Percentiles rank a stretch among this genome's conserved stretches.
phyloP scores from a whole-genome alignment of 2,888 invertebrate genomes.

The Mythimna lalbum region DNA sequence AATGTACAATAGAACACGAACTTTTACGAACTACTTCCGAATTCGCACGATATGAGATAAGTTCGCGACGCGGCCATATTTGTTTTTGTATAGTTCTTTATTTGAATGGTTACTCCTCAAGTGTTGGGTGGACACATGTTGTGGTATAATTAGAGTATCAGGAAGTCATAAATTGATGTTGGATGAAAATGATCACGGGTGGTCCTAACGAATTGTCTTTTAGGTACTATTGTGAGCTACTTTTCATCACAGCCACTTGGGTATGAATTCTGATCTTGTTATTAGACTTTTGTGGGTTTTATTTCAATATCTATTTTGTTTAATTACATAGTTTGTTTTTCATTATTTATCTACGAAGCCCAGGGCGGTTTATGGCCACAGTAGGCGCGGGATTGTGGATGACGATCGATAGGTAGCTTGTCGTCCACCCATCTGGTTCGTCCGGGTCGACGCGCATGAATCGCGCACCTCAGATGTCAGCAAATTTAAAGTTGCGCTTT shows the following conservation, averaged over 20 bases:
- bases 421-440: too few relatives aligned
- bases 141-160: conserved; percentile 7
- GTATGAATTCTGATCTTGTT: background rate
- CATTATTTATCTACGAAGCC: too few relatives aligned
- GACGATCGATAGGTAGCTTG: too few relatives aligned
- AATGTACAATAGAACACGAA: conserved; percentile 24
- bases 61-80: conserved; percentile 28
- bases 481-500: too few relatives aligned
- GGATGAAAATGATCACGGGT: conserved; percentile 6
- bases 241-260: background rate
- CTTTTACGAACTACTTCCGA: conserved; percentile 38
- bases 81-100: conserved; percentile 28
- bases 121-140: conserved; percentile 26
- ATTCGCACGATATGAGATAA: conserved; percentile 39
- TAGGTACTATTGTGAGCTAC: background rate
- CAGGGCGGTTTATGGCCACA: too few relatives aligned
- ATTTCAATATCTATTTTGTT: too few relatives aligned
- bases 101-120: conserved; percentile 13
- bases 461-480: too few relatives aligned
- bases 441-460: too few relatives aligned
- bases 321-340: too few relatives aligned
- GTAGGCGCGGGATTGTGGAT: too few relatives aligned
- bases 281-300: background rate
- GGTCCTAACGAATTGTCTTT: background rate
- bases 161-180: conserved; percentile 18